phyloP scores from a whole-genome alignment of 2,113 vertebrate species.

The Dicrurus megarhynchus region DNA sequence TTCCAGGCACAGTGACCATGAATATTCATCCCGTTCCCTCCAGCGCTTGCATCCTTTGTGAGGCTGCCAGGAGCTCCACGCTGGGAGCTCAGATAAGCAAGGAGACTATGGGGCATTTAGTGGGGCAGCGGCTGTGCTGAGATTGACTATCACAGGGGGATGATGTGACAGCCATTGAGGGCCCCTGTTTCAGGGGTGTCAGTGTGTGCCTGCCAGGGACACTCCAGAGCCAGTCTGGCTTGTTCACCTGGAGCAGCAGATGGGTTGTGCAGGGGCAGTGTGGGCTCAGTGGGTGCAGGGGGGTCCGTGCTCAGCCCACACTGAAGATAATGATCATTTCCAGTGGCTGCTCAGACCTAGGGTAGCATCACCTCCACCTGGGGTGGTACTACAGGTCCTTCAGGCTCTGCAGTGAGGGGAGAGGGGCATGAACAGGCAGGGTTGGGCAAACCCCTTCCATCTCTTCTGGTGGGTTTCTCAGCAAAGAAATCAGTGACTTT shows the following conservation, averaged over 20 bases:
- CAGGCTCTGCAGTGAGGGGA: background rate
- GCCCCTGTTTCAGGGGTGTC: background rate
- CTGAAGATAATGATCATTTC: background rate
- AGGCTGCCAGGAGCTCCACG: background rate
- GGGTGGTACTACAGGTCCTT: background rate
- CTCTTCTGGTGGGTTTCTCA: background rate
- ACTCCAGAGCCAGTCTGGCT: background rate
- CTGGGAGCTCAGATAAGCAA: background rate
- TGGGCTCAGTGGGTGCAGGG: background rate
- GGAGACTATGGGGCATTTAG: background rate
- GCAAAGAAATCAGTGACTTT: background rate
- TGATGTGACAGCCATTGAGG: background rate
- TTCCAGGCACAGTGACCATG: background rate
- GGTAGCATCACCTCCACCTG: background rate
- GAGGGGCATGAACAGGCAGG: background rate
- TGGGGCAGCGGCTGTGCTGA: background rate
- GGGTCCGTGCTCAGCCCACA: background rate
- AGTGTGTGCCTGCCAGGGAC: background rate
- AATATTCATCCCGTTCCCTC: background rate
- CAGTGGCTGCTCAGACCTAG: background rate
- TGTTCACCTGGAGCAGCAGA: background rate
- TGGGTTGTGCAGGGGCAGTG: background rate
- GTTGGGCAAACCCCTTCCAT: background rate
- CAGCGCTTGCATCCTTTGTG: background rate
- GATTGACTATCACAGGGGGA: background rate